Percentiles rank a stretch among this genome's conserved stretches.
phyloP scores from a whole-genome alignment of 2,888 invertebrate genomes.

The Epirrhoe alternata region DNA sequence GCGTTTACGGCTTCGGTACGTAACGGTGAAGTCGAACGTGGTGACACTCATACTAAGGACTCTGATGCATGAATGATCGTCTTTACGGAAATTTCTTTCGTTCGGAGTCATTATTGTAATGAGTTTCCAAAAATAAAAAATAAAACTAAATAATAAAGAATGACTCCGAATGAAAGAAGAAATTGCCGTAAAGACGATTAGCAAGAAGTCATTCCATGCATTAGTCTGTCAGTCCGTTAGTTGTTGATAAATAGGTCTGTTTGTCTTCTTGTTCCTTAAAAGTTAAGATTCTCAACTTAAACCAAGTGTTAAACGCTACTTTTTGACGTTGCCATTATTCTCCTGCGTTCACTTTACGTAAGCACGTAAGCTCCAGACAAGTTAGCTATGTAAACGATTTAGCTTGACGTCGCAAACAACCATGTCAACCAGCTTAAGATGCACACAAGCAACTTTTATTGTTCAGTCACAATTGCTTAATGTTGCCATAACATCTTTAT shows the following conservation, averaged over 20 bases:
- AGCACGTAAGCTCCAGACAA: constrained; percentile 12
- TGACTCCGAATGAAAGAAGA: too few relatives aligned
- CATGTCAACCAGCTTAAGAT: constrained; percentile 21
- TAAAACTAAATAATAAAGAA: too few relatives aligned
- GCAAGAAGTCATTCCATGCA: neutral
- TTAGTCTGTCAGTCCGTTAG: neutral
- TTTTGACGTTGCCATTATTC: neutral
- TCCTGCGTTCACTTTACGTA: neutral
- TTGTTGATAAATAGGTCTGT: too few relatives aligned
- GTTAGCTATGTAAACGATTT: constrained; percentile 34
- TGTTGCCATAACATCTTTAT: too few relatives aligned
- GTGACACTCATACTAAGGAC: too few relatives aligned
- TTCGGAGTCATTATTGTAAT: too few relatives aligned
- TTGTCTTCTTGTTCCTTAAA: neutral
- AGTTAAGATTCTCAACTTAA: neutral
- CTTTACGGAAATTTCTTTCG: too few relatives aligned
- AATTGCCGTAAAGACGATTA: too few relatives aligned
- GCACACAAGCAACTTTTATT: neutral
- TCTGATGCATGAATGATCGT: too few relatives aligned
- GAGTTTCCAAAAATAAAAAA: too few relatives aligned
- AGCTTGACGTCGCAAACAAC: constrained; percentile 35
- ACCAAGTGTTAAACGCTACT: neutral
- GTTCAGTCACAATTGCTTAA: neutral
- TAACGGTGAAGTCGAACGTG: too few relatives aligned
- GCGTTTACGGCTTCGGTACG: too few relatives aligned